Conservation (phyloP, 2,113 vertebrate species). For the Grantiella picta region DNA sequence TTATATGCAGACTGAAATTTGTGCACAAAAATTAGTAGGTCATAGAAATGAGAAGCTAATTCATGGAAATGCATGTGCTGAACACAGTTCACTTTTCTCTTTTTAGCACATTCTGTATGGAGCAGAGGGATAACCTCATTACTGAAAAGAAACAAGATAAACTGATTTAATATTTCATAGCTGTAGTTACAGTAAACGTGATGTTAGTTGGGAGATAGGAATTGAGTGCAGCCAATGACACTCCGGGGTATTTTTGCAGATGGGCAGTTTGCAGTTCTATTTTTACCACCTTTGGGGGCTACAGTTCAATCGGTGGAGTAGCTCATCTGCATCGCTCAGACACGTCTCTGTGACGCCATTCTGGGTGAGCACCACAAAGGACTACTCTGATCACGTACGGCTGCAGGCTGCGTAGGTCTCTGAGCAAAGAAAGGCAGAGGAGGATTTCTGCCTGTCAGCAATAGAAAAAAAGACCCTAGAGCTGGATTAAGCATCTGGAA, state of each 20-base stretch:
- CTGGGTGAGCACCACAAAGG: background rate
- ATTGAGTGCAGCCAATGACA: background rate
- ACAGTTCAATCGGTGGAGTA: background rate
- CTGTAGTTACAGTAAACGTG: background rate
- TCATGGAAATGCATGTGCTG: background rate
- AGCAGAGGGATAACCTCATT: background rate
- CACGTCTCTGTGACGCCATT: background rate
- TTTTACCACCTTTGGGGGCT: background rate
- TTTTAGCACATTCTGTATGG: background rate
- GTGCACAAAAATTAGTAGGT: background rate
- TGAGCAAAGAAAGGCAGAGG: background rate
- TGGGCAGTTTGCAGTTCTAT: background rate
- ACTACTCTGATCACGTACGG: background rate
- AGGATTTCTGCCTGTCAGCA: slow-evolving; percentile 31
- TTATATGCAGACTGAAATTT: background rate
- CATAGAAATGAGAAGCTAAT: background rate
- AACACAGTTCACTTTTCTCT: background rate
- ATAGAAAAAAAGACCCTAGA: background rate
- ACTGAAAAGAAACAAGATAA: background rate
- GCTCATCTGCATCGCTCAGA: background rate
- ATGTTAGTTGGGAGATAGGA: background rate
- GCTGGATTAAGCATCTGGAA: slow-evolving; percentile 73
- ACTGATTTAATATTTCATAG: background rate
- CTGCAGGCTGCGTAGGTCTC: slow-evolving; percentile 1
- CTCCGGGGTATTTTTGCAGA: background rate